Conservation (phyloP, 2,113 vertebrate genomes). For the Corythoichthys haematopterus region DNA sequence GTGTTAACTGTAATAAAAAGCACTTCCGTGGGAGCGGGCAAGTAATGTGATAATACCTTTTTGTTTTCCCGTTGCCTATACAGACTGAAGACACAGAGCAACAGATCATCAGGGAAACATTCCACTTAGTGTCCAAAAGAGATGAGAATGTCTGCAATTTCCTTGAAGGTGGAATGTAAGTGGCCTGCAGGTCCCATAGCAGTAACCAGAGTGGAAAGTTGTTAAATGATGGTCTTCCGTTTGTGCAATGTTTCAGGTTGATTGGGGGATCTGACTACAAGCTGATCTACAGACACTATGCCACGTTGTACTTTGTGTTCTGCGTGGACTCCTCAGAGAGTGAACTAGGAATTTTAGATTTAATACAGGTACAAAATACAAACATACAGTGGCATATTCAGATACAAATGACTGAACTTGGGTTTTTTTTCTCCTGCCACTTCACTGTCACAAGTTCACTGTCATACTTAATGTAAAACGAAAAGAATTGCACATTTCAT, state of each 20-base stretch:
- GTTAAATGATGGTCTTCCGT: slow-evolving; percentile 3
- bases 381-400: neutral
- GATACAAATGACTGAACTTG: too few species aligned
- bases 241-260: slow-evolving; percentile 74
- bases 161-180: slow-evolving; percentile 97
- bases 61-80: neutral
- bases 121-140: slow-evolving; percentile 95
- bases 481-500: too few species aligned
- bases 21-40: slow-evolving; percentile 7
- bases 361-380: slow-evolving; percentile 87
- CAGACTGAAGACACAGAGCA: slow-evolving; percentile 98
- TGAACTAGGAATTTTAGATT: slow-evolving; percentile 97
- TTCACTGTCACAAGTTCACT: too few species aligned
- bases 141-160: slow-evolving; percentile 99
- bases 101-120: slow-evolving; percentile 98
- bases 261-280: slow-evolving; percentile 99
- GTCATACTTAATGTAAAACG: too few species aligned
- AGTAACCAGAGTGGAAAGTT: neutral
- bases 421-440: too few species aligned
- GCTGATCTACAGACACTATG: slow-evolving; percentile 98
- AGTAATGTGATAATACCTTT: slow-evolving; percentile 4
- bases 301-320: slow-evolving; percentile 98
- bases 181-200: slow-evolving; percentile 20
- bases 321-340: slow-evolving; percentile 99
- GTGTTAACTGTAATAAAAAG: slow-evolving; percentile 5